A percentile compares a stretch with the other conserved stretches of the same genome.
These are phyloP conservation scores for Chrysodeixis includens DNA, from an alignment of 2,888 invertebrate species.

Conservation along the genomic window DNA sequence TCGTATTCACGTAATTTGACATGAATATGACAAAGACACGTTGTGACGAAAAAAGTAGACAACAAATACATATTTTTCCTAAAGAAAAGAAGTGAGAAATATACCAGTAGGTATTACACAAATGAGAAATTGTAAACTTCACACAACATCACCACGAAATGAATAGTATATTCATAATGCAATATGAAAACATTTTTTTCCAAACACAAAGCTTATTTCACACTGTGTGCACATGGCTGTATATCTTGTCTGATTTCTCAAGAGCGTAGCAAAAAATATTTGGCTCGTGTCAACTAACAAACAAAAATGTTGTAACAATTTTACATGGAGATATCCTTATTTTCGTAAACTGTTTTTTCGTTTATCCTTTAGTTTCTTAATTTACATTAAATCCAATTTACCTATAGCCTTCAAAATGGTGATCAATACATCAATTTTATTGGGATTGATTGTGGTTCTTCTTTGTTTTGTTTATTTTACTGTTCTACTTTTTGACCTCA, in stretches of 20 bases:
- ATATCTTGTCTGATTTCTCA: constrained; percentile 81
- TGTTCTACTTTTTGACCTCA: neutral
- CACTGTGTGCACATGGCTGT: constrained; percentile 81
- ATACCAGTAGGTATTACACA: constrained; percentile 4
- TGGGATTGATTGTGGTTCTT: neutral
- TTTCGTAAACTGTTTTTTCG: constrained; percentile 28
- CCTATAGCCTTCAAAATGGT: neutral
- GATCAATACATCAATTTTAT: neutral
- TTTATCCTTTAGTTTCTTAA: constrained; percentile 18
- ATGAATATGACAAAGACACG: too few relatives aligned
- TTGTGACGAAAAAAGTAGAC: neutral
- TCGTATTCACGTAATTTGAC: too few relatives aligned
- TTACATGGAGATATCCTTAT: constrained; percentile 51
- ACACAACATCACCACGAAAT: constrained; percentile 37
- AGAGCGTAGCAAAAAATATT: constrained; percentile 75
- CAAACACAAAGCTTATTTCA: constrained; percentile 83
- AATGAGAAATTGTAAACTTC: constrained; percentile 40
- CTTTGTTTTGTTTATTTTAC: neutral
- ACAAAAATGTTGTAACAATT: constrained; percentile 45
- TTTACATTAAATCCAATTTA: neutral
- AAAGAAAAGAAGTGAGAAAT: neutral
- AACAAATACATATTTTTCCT: neutral
- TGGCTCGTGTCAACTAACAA: constrained; percentile 60
- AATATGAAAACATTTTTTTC: constrained; percentile 72
- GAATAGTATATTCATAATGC: constrained; percentile 60